Evolutionary conservation across 2,113 vertebrate genomes (phyloP).

Genomic region (Sterna hirundo): DNA sequence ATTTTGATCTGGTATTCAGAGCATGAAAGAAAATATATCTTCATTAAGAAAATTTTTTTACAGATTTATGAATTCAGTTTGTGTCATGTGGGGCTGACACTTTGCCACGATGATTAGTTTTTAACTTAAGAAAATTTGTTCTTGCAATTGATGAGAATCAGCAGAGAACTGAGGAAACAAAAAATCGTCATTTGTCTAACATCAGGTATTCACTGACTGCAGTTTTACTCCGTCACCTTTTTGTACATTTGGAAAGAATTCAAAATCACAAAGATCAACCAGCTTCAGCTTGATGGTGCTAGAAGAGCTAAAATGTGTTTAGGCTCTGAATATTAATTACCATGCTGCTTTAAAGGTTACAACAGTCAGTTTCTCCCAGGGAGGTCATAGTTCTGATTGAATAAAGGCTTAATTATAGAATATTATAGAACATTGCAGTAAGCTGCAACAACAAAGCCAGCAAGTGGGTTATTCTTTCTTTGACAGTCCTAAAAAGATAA

Average conservation of each 20-base stretch:
- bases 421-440: background rate
- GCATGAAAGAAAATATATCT: background rate
- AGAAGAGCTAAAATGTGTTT: background rate
- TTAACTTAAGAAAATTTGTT: constrained; percentile 25
- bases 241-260: background rate
- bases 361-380: background rate
- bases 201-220: background rate
- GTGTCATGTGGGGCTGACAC: background rate
- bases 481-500: background rate
- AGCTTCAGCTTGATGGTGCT: background rate
- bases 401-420: background rate
- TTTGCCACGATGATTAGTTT: constrained; percentile 17
- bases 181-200: background rate
- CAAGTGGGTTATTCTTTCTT: background rate
- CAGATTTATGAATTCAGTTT: background rate
- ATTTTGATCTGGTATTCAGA: constrained; percentile 1
- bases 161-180: background rate
- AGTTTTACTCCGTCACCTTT: constrained; percentile 5
- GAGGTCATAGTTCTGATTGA: background rate
- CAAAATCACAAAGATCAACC: background rate
- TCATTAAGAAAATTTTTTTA: background rate
- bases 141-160: constrained; percentile 4
- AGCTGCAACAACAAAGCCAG: background rate
- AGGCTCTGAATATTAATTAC: constrained; percentile 17
- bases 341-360: background rate